Base-by-base conservation (phyloP, 2,797 vertebrate genomes). In the Takifugu ocellatus region DNA sequence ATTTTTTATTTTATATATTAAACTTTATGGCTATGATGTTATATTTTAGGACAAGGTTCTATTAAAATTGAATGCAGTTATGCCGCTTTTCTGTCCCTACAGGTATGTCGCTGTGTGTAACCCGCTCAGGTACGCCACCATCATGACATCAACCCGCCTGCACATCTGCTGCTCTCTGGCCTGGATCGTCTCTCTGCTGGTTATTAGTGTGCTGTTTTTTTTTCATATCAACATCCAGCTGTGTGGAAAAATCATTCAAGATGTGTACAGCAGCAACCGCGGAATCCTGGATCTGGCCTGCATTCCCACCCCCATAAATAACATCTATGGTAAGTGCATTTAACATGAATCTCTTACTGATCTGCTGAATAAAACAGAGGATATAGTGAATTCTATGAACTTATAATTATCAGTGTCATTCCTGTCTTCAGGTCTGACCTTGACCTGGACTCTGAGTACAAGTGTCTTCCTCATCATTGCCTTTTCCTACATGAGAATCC, bases 51-150 rank as follows among this genome's bases (percentile, higher is more conserved):
- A 29, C 27, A 29, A 4, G 6, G 27, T 29, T 29, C 4, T 29
- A 4, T 4, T 29, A 7, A 4, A 29, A 29, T 29, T 29, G 6
- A 29, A 29, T 29, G 27, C 27, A 29, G 27, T 56, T 12, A 3
- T 46, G 44, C 3, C 16, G 1, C 8, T 46, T 46, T 9, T 46
- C 2, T 24, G 10, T 25, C 16, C 50, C 16, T 70, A 49, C 70
- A 87, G 84, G 67, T 87, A 78, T 15, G 5, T 85, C 1, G 84
- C 84, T 0, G 83, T 88, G 36, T 88, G 84, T 25, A 43, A 84
- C 7, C 78, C 81, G 0, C 82, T 88, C 58, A 68, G 78, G 66
- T 86, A 88, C 39, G 54, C 77, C 25, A 1, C 61, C 66, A 80
- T 86, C 67, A 83, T 86, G 84, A 84, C 82, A 0, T 52, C 80